phyloP scores from a whole-genome alignment of 2,113 vertebrate species.

The Percopsis transmontana region DNA sequence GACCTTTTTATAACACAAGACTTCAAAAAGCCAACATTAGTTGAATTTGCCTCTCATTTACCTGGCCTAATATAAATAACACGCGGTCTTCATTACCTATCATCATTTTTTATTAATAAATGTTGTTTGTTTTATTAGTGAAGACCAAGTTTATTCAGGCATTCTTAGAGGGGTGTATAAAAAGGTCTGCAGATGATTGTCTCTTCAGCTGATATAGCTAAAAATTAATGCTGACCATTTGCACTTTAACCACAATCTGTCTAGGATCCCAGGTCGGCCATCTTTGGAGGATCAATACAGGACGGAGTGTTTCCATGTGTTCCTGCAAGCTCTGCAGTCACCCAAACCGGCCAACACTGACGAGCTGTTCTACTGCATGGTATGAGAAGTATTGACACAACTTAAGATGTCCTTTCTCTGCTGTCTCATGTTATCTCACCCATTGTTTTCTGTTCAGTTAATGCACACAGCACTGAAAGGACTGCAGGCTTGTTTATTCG shows the following conservation, averaged over 20 bases:
- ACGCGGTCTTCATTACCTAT: no score
- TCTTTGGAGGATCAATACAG: constrained; percentile 88
- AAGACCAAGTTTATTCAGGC: no score
- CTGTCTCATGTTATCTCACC: neutral
- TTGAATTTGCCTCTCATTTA: no score
- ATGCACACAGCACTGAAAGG: constrained; percentile 91
- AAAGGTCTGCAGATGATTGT: no score
- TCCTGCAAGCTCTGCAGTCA: constrained; percentile 85
- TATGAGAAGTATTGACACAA: constrained; percentile 37
- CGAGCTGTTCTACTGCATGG: constrained; percentile 89
- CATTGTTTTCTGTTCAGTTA: constrained; percentile 72
- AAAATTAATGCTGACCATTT: neutral
- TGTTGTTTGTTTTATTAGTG: no score
- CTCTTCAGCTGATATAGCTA: constrained; percentile 2
- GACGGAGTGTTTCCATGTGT: constrained; percentile 84
- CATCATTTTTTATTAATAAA: no score
- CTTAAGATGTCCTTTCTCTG: neutral
- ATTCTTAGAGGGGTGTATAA: no score
- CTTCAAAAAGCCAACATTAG: no score
- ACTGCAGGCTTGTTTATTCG: constrained; percentile 87
- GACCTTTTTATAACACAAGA: no score
- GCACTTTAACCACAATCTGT: constrained; percentile 13
- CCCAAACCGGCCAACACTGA: constrained; percentile 81
- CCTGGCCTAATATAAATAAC: no score
- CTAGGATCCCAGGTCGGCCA: constrained; percentile 86